These are phyloP conservation scores for Dicrurus megarhynchus DNA, from an alignment of 2,113 vertebrate genomes.

Conservation along the genomic window DNA sequence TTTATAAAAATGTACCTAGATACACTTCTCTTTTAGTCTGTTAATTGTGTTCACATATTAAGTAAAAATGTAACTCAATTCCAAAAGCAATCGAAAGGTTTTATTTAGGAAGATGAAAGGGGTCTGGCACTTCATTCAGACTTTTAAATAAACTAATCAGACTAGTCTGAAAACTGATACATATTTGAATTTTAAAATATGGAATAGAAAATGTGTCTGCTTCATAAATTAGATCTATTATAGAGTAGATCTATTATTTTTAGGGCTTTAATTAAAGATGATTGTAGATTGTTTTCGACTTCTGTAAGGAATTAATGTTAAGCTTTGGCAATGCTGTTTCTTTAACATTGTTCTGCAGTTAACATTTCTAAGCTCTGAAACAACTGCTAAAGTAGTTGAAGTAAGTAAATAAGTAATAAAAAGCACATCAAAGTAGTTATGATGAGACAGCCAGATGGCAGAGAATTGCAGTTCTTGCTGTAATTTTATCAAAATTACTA, in stretches of 20 bases:
- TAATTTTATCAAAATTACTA: slow-evolving; percentile 87
- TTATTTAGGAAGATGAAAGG: neutral
- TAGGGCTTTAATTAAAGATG: slow-evolving; percentile 20
- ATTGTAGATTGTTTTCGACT: neutral
- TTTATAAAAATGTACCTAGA: slow-evolving; percentile 16
- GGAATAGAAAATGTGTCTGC: neutral
- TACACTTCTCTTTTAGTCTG: neutral
- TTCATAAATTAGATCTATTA: neutral
- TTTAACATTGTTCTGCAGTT: slow-evolving; percentile 40
- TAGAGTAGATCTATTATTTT: neutral
- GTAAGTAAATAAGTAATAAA: slow-evolving; percentile 81
- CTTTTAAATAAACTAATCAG: neutral
- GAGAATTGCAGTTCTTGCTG: slow-evolving; percentile 78
- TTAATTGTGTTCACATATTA: neutral
- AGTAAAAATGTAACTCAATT: slow-evolving; percentile 34
- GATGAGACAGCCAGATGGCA: slow-evolving; percentile 82
- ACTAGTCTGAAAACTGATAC: neutral
- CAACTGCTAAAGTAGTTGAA: slow-evolving; percentile 68
- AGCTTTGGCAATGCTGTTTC: slow-evolving; percentile 12
- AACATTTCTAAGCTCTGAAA: slow-evolving; percentile 54
- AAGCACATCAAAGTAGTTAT: slow-evolving; percentile 78
- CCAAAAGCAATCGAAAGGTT: slow-evolving; percentile 25
- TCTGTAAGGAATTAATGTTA: neutral
- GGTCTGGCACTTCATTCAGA: neutral
- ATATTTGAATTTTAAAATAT: slow-evolving; percentile 21